phyloP scores from a whole-genome alignment of 1,140 invertebrate species.

The Pinna nobilis region DNA sequence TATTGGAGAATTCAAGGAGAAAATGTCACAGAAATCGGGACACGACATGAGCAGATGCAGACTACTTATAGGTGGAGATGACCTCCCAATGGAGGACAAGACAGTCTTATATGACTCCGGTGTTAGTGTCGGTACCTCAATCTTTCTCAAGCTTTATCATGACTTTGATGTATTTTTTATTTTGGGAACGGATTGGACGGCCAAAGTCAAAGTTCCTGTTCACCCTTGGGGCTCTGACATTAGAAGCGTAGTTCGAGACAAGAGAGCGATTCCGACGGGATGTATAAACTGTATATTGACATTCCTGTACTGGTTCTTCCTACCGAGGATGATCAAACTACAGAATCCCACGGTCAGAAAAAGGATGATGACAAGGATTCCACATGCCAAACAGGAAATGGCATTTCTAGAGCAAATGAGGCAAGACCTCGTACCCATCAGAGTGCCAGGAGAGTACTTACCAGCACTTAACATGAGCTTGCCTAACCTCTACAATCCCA shows the following conservation, averaged over 20 bases:
- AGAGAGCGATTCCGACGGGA: conserved; percentile 57
- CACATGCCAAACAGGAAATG: conserved; percentile 41
- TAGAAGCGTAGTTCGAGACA: conserved; percentile 55
- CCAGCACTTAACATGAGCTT: too few relatives aligned
- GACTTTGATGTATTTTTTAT: conserved; percentile 54
- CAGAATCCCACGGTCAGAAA: neutral
- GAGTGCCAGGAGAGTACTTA: neutral
- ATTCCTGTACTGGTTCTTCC: conserved; percentile 64
- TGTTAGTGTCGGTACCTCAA: conserved; percentile 57
- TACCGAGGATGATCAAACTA: conserved; percentile 30
- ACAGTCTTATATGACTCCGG: conserved; percentile 56
- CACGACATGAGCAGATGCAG: conserved; percentile 51
- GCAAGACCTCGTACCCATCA: neutral
- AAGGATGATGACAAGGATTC: conserved; percentile 38
- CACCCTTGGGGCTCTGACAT: conserved; percentile 49
- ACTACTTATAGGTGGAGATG: conserved; percentile 56
- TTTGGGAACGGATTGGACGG: conserved; percentile 50
- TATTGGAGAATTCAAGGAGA: conserved; percentile 53
- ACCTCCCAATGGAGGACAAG: conserved; percentile 44
- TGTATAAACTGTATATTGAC: conserved; percentile 63
- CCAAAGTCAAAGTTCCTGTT: conserved; percentile 56
- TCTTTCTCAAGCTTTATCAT: conserved; percentile 54
- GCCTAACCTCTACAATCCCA: conserved; percentile 9
- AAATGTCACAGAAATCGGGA: conserved; percentile 65
- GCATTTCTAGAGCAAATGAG: neutral